Evolutionary conservation across 2,888 invertebrate species (phyloP).

Genomic region (Laothoe populi): DNA sequence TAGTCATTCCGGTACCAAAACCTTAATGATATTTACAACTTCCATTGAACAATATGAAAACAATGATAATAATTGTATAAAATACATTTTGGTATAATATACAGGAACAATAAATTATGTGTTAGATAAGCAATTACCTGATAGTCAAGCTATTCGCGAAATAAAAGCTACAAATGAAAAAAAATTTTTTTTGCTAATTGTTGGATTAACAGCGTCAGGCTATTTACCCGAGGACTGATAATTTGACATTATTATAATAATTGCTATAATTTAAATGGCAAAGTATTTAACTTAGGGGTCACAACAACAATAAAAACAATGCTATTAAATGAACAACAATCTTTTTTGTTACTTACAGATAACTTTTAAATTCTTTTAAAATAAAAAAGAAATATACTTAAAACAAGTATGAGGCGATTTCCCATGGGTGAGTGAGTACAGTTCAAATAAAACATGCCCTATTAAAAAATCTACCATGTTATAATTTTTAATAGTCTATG

Average conservation of each 20-base stretch:
- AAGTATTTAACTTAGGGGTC: not conserved
- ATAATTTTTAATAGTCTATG: not conserved
- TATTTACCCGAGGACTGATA: no score
- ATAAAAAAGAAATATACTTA: constrained; percentile 5
- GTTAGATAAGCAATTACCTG: no score
- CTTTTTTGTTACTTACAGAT: not conserved
- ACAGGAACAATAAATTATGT: no score
- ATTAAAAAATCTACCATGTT: not conserved
- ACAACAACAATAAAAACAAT: not conserved
- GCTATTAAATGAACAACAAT: not conserved
- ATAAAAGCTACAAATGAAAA: no score
- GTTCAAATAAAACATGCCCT: not conserved
- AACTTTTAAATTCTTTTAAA: constrained; percentile 11
- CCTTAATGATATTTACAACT: no score
- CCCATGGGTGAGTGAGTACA: not conserved
- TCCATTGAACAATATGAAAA: no score
- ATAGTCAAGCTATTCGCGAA: no score
- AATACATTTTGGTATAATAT: no score
- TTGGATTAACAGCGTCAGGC: no score
- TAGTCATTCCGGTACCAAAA: no score
- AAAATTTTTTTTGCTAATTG: no score
- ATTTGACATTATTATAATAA: not conserved
- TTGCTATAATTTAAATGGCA: not conserved
- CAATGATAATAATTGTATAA: no score
- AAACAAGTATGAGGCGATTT: not conserved